Base-by-base conservation (phyloP, 2,797 vertebrate species). In the Dromococcyx pavoninus region DNA sequence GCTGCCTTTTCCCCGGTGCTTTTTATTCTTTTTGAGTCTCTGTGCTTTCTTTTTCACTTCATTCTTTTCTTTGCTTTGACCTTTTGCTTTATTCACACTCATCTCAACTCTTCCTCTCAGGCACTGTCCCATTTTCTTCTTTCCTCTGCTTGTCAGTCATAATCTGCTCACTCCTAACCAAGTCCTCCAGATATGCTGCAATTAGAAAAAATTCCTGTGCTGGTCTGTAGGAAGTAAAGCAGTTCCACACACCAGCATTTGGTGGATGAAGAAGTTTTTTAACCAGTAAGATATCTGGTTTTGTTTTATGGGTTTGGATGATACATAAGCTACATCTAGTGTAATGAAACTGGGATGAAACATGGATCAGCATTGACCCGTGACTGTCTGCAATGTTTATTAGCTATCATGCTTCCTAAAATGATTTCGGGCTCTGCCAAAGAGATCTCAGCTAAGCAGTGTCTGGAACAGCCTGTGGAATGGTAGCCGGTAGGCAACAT, bases 41-140 rank as follows among this genome's bases (percentile, higher is more conserved):
- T 81, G 86, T 80, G 14, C 24, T 66, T 91, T 28, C 10, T 54
- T 78, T 94, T 90, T 41, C 11, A n/a, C 18, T 90, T 86, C 0
- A 22, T 62, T 89, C 39, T 5, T 76, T 87, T 86, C 41, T 33
- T 81, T 70, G 9, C 17, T 78, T 73, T 85, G 93, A 91, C 48
- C 71, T 94, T 96, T 93, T 73, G 13, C 9, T 85, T 87, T 83
- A 86, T 90, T 77, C 46, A 37, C 43, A 51, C 22, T 77, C 37
- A 35, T 73, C 41, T 82, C 85, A 84, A 39, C 11, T 6, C 19
- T 84, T 70, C 28, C 62, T 76, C 56, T 84, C 48, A 78, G 70
- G 48, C 54, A 27, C 7, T 60, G 39, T 62, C 35, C 70, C 39
- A 39, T 87, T 91, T 95, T 89, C 44, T 95, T 76, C 27, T 48